phyloP scores from a whole-genome alignment of 2,888 invertebrate genomes.

The Melipona bicolor region DNA sequence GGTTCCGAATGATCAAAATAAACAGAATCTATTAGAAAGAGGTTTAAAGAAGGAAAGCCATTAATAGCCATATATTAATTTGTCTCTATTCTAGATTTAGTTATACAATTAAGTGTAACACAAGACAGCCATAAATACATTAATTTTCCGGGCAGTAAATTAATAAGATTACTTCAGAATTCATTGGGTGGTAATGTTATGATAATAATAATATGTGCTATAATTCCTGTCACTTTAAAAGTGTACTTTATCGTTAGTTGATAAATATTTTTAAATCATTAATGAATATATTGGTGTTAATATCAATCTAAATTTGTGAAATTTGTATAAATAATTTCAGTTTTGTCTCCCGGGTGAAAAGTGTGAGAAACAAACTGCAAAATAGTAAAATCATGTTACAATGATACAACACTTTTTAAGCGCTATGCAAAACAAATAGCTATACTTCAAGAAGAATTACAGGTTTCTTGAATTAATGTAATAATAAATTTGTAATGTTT shows the following conservation, averaged over 20 bases:
- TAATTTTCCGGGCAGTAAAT: no score
- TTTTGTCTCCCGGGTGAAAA: slow-evolving; percentile 91
- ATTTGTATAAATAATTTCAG: not conserved
- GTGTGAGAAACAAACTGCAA: slow-evolving; percentile 91
- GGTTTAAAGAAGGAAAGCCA: slow-evolving; percentile 92
- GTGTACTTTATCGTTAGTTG: slow-evolving; percentile 86
- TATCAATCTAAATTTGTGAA: slow-evolving; percentile 1
- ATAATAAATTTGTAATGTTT: not conserved
- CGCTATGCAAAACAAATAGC: slow-evolving; percentile 88
- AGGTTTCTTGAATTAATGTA: slow-evolving; percentile 64
- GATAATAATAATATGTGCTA: slow-evolving; percentile 94
- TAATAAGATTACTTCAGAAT: slow-evolving; percentile 93
- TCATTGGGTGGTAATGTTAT: slow-evolving; percentile 95
- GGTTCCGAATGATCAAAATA: slow-evolving; percentile 93
- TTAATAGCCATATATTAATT: no score
- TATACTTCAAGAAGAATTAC: slow-evolving; percentile 87
- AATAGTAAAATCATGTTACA: slow-evolving; percentile 91
- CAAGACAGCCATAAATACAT: slow-evolving; percentile 82
- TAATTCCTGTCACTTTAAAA: slow-evolving; percentile 92
- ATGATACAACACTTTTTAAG: slow-evolving; percentile 90
- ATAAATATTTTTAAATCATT: not conserved
- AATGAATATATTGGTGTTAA: not conserved
- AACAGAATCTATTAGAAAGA: slow-evolving; percentile 91
- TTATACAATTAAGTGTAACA: slow-evolving; percentile 90
- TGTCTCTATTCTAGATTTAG: slow-evolving; percentile 90